phyloP scores from a whole-genome alignment of 2,797 vertebrate genomes.

The Zonotrichia albicollis region DNA sequence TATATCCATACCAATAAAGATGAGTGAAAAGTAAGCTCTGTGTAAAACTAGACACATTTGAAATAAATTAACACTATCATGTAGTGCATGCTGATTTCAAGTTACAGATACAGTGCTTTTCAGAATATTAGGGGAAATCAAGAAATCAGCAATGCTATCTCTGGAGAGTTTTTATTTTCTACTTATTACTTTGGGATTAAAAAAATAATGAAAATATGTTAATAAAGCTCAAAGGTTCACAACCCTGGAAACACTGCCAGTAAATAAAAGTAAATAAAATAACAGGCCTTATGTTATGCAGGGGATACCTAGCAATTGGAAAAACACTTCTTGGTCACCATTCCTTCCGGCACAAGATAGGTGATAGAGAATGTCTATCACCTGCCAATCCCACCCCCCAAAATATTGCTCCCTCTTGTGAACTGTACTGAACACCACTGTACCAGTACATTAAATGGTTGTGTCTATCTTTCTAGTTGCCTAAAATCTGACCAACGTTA shows the following conservation, averaged over 20 bases:
- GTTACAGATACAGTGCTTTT: not conserved
- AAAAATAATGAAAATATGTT: not conserved
- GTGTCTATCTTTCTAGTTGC: not conserved
- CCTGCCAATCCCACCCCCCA: not conserved
- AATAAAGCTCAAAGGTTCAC: not conserved
- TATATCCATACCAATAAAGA: not conserved
- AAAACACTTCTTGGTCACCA: not conserved
- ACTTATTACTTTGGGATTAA: not conserved
- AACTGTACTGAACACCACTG: not conserved
- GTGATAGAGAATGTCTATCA: not conserved
- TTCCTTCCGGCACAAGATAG: not conserved
- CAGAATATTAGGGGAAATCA: not conserved
- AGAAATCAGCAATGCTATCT: not conserved
- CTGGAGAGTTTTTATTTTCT: not conserved
- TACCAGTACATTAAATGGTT: not conserved
- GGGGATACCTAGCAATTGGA: not conserved
- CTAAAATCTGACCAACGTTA: not conserved
- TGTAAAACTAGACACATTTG: not conserved
- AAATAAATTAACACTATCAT: not conserved
- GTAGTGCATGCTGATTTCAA: not conserved
- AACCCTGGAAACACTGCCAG: not conserved
- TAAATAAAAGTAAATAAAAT: not conserved
- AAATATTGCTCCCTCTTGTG: not conserved
- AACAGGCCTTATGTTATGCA: not conserved
- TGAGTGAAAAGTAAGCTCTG: not conserved